Evolutionary conservation across 2,888 invertebrate genomes (phyloP).

Genomic region (Griposia aprilina): DNA sequence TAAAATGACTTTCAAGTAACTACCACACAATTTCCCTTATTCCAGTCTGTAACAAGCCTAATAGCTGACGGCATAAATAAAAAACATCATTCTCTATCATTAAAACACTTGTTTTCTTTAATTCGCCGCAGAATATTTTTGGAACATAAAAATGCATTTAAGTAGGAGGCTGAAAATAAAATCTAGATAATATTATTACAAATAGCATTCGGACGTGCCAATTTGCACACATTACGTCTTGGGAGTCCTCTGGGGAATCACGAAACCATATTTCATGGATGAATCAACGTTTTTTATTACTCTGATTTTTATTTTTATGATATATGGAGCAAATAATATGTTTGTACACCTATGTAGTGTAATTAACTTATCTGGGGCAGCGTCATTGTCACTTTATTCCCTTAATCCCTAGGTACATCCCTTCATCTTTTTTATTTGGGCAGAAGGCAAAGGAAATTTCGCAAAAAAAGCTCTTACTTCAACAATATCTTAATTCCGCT

Average conservation of each 20-base stretch:
- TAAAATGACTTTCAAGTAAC: not conserved
- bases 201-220: constrained; percentile 59
- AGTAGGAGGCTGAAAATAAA: constrained; percentile 59
- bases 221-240: constrained; percentile 72
- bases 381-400: not conserved
- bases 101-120: constrained; percentile 59
- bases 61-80: constrained; percentile 48
- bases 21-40: not conserved
- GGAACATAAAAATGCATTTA: constrained; percentile 61
- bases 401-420: too few relatives aligned
- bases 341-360: not conserved
- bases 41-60: constrained; percentile 15
- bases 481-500: not conserved
- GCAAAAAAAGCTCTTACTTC: not conserved
- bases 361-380: constrained; percentile 5
- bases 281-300: constrained; percentile 49
- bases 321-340: constrained; percentile 1
- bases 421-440: not conserved
- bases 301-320: constrained; percentile 2
- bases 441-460: not conserved
- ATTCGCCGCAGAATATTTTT: constrained; percentile 51
- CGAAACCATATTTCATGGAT: constrained; percentile 36
- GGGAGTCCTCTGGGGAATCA: constrained; percentile 35
- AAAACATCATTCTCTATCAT: constrained; percentile 29
- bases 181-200: constrained; percentile 56